Percentiles rank a stretch among this genome's conserved stretches.
These are phyloP conservation scores for Mimachlamys varia DNA, from an alignment of 2,888 invertebrate genomes.

Conservation along the genomic window DNA sequence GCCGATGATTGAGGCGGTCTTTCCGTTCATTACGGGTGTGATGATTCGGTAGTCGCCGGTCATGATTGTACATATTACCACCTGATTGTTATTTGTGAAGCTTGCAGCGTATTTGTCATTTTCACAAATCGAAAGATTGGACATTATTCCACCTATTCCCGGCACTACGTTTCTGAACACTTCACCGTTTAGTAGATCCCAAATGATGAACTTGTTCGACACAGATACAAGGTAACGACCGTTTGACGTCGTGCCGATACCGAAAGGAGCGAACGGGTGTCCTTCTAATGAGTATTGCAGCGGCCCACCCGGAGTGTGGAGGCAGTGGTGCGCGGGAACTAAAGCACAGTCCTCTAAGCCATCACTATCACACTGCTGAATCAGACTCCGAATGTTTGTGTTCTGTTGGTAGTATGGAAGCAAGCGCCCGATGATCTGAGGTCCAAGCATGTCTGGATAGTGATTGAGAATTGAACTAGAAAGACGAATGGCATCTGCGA, in stretches of 20 bases:
- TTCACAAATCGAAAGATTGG: constrained; percentile 94
- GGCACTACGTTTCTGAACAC: constrained; percentile 94
- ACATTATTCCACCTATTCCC: constrained; percentile 95
- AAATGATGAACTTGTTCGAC: constrained; percentile 96
- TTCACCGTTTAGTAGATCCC: constrained; percentile 98
- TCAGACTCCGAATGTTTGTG: constrained; percentile 91
- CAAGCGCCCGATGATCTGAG: constrained; percentile 95
- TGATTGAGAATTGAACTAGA: constrained; percentile 96
- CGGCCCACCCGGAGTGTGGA: constrained; percentile 99
- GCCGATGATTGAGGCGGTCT: constrained; percentile 73
- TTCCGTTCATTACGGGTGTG: constrained; percentile 90
- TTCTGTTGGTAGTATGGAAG: constrained; percentile 95
- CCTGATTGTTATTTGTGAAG: constrained; percentile 97
- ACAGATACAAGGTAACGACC: constrained; percentile 92
- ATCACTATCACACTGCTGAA: constrained; percentile 94
- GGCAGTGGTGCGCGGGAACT: constrained; percentile 95
- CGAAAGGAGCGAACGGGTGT: constrained; percentile 93
- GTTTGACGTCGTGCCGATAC: constrained; percentile 79
- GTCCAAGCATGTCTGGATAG: constrained; percentile 97
- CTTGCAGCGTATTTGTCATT: constrained; percentile 98
- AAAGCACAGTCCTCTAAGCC: constrained; percentile 95
- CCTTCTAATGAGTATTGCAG: constrained; percentile 98
- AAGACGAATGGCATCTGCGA: constrained; percentile 85
- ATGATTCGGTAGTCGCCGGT: constrained; percentile 95
- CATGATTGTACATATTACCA: constrained; percentile 94